Conservation (phyloP, 2,888 invertebrate species). For the Tetragonisca angustula region DNA sequence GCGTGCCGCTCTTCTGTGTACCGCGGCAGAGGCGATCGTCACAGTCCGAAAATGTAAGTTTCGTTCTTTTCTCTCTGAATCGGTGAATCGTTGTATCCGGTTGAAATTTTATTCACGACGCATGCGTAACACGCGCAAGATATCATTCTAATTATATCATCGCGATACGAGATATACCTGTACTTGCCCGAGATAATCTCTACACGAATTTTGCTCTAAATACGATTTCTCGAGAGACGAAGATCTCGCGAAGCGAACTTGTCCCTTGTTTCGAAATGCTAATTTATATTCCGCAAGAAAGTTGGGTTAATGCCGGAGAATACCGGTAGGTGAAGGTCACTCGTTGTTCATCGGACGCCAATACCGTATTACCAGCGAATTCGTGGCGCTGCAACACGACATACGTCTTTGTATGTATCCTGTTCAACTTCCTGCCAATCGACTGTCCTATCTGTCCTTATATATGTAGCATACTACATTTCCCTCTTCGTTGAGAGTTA, state of each 20-base stretch:
- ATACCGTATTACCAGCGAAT: conserved; percentile 33
- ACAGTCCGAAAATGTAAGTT: conserved; percentile 86
- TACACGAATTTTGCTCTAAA: neutral
- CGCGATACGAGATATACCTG: neutral
- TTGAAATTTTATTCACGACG: neutral
- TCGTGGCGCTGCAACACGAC: conserved; percentile 1
- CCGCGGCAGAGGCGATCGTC: conserved; percentile 87
- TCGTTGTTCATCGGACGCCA: conserved; percentile 37
- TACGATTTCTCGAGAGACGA: neutral
- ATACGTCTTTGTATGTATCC: neutral
- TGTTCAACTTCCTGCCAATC: conserved; percentile 35
- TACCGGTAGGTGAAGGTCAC: conserved; percentile 64
- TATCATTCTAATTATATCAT: neutral
- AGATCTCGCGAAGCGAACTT: neutral
- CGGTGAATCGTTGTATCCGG: neutral
- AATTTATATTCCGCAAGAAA: conserved; percentile 42
- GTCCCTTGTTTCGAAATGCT: neutral
- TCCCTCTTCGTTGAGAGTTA: neutral
- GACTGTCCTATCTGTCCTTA: neutral
- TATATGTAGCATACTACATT: rapidly evolving
- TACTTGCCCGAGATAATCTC: too few relatives aligned
- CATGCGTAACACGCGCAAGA: too few relatives aligned
- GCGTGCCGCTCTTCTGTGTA: conserved; percentile 87
- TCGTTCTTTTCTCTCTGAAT: neutral
- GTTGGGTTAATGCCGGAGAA: conserved; percentile 44